A percentile compares a stretch with the other conserved stretches of the same genome.
Evolutionary conservation across 1,140 invertebrate species (phyloP).

Genomic region (Drosophila chauvacae): DNA sequence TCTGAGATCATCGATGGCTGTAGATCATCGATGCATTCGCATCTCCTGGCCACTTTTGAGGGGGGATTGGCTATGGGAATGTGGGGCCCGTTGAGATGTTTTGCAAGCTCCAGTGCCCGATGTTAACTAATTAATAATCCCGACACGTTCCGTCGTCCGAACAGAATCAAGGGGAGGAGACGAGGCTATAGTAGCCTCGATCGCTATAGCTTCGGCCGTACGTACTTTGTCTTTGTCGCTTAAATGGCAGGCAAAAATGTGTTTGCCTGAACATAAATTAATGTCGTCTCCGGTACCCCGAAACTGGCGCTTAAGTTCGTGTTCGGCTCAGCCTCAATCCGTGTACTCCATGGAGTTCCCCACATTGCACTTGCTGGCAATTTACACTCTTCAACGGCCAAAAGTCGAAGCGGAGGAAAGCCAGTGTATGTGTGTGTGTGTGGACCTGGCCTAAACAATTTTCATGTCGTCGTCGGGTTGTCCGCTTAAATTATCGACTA

Average conservation of each 20-base stretch:
- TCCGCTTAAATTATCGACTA: slow-evolving; percentile 74
- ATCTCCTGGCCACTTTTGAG: slow-evolving; percentile 12
- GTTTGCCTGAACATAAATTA: slow-evolving; percentile 76
- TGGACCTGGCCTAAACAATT: slow-evolving; percentile 55
- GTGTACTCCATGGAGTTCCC: slow-evolving; percentile 17
- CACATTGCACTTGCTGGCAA: slow-evolving; percentile 45
- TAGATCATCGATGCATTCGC: slow-evolving; percentile 21
- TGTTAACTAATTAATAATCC: slow-evolving; percentile 70
- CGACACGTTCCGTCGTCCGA: slow-evolving; percentile 55
- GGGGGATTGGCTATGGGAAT: slow-evolving; percentile 23
- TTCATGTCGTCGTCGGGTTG: slow-evolving; percentile 45
- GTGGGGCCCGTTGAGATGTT: slow-evolving; percentile 36
- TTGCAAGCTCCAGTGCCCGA: slow-evolving; percentile 32
- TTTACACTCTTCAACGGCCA: slow-evolving; percentile 64
- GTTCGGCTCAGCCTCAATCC: slow-evolving; percentile 29
- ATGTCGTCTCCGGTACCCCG: slow-evolving; percentile 35
- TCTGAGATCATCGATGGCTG: slow-evolving; percentile 27
- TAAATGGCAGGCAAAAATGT: slow-evolving; percentile 75
- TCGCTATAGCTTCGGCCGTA: background rate
- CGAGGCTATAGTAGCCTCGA: background rate
- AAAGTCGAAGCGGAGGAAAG: slow-evolving; percentile 20
- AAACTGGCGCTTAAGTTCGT: slow-evolving; percentile 68
- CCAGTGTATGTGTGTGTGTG: slow-evolving; percentile 12
- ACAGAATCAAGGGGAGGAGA: slow-evolving; percentile 3
- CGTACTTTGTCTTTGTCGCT: slow-evolving; percentile 76